Percentiles rank a stretch among this genome's conserved stretches.
Conservation (phyloP, 1,140 invertebrate species). For the Drosophila melanica region DNA sequence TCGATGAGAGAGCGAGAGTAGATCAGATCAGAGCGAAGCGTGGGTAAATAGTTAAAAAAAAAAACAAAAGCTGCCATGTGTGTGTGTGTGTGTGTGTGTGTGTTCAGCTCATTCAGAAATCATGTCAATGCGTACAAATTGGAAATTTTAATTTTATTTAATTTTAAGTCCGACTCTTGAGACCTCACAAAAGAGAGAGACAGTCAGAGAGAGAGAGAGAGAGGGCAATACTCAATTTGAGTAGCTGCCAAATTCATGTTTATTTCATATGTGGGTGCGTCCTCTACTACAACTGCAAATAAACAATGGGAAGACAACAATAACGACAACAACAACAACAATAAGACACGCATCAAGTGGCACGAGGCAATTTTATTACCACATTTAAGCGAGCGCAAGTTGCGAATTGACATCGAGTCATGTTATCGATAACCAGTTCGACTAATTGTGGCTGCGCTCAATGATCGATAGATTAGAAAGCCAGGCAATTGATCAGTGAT, state of each 20-base stretch:
- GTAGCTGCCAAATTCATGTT: conserved; percentile 4
- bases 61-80: conserved; percentile 4
- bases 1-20: conserved; percentile 56
- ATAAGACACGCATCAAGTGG: conserved; percentile 12
- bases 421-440: conserved; percentile 27
- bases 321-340: conserved; percentile 3
- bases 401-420: conserved; percentile 52
- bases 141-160: conserved; percentile 37
- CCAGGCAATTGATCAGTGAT: conserved; percentile 8
- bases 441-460: conserved; percentile 22
- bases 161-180: conserved; percentile 7
- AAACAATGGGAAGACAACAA: background rate
- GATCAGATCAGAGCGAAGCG: conserved; percentile 46
- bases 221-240: conserved; percentile 1
- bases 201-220: conserved; percentile 1
- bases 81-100: background rate
- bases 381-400: conserved; percentile 8
- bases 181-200: background rate
- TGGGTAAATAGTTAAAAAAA: conserved; percentile 25
- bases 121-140: conserved; percentile 72
- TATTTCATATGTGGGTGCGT: conserved; percentile 20
- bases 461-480: conserved; percentile 49
- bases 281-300: background rate
- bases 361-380: conserved; percentile 48
- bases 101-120: conserved; percentile 44